A percentile compares a stretch with the other conserved stretches of the same genome.
Evolutionary conservation across 2,113 vertebrate genomes (phyloP).

Genomic region (Poeciliopsis retropinna): DNA sequence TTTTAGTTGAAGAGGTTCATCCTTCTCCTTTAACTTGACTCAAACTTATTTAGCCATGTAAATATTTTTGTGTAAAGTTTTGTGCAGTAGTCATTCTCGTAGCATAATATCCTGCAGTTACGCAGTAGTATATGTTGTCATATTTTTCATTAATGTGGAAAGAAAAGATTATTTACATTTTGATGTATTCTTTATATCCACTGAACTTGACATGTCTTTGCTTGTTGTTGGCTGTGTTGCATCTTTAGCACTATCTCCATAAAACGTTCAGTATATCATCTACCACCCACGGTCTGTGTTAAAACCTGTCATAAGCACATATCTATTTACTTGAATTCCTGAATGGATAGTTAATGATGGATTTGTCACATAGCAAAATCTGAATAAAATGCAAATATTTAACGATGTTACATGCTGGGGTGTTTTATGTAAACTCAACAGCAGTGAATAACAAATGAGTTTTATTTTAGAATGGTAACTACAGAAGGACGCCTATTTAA

Average conservation of each 20-base stretch:
- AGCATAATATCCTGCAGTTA: conserved; percentile 46
- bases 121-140: conserved; percentile 33
- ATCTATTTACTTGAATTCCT: conserved; percentile 73
- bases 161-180: conserved; percentile 22
- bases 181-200: conserved; percentile 43
- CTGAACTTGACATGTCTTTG: conserved; percentile 32
- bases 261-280: conserved; percentile 36
- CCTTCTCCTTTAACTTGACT: conserved; percentile 36
- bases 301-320: conserved; percentile 50
- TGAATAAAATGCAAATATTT: conserved; percentile 55
- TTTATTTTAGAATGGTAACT: no score
- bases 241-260: conserved; percentile 20
- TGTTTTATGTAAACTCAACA: neutral
- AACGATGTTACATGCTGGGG: neutral
- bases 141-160: conserved; percentile 19
- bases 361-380: conserved; percentile 52
- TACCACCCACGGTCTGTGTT: conserved; percentile 15
- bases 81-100: conserved; percentile 33
- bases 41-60: conserved; percentile 47
- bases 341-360: conserved; percentile 44
- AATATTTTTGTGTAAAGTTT: conserved; percentile 55
- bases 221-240: neutral
- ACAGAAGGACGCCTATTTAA: no score
- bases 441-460: no score
- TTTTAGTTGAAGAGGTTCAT: conserved; percentile 41